phyloP scores from a whole-genome alignment of 2,888 invertebrate genomes.

The Dromius quadrimaculatus region DNA sequence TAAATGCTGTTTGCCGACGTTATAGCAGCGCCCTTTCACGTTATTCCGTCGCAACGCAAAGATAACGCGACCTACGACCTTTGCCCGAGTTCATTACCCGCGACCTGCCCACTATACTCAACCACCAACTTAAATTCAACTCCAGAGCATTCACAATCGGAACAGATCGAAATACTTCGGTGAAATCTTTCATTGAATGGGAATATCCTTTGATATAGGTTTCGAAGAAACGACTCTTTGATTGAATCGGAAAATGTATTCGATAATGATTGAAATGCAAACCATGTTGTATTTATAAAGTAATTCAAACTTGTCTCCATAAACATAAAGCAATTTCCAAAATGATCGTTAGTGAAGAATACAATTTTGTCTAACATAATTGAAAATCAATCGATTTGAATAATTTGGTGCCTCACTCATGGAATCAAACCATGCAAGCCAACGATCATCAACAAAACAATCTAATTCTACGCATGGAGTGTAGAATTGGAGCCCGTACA shows the following conservation, averaged over 20 bases:
- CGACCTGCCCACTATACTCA: conserved; percentile 10
- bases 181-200: too few relatives aligned
- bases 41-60: conserved; percentile 23
- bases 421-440: conserved; percentile 6
- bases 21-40: conserved; percentile 19
- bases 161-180: neutral
- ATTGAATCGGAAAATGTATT: too few relatives aligned
- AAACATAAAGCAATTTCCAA: too few relatives aligned
- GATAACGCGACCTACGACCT: conserved; percentile 45
- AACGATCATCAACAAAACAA: conserved; percentile 6
- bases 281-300: too few relatives aligned
- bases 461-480: conserved; percentile 7
- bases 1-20: neutral
- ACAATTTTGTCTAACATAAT: too few relatives aligned
- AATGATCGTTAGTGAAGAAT: too few relatives aligned
- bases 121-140: neutral
- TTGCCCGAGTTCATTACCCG: conserved; percentile 41
- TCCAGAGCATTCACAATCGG: neutral
- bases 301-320: too few relatives aligned
- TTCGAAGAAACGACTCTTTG: too few relatives aligned
- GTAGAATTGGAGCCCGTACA: neutral
- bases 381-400: neutral
- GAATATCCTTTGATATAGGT: too few relatives aligned
- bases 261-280: too few relatives aligned
- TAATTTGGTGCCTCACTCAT: neutral